A percentile compares a stretch with the other conserved stretches of the same genome.
Conservation (phyloP, 2,888 invertebrate genomes). For the Pseudococcus viburni region DNA sequence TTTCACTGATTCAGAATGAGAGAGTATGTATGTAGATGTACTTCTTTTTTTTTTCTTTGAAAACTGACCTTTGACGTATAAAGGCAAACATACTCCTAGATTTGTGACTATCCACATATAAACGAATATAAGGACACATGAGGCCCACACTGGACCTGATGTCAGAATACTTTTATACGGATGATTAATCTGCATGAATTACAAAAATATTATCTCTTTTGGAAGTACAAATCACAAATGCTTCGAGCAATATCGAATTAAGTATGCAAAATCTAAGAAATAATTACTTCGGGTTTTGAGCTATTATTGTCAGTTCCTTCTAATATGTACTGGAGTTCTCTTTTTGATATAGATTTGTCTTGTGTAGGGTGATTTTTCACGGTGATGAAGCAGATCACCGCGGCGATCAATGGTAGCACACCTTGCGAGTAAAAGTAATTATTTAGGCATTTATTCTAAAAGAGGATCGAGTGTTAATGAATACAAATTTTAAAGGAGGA, state of each 20-base stretch:
- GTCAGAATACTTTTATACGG: background rate
- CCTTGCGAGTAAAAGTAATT: background rate
- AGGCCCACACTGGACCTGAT: constrained; percentile 6
- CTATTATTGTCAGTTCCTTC: background rate
- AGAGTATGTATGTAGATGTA: no score
- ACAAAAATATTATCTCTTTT: background rate
- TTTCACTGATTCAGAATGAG: no score
- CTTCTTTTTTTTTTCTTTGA: no score
- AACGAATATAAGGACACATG: background rate
- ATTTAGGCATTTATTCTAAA: background rate
- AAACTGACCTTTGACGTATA: constrained; percentile 34
- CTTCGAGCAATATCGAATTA: no score
- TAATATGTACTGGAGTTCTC: background rate
- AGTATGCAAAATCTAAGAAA: no score
- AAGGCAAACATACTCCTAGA: background rate
- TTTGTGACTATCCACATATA: background rate
- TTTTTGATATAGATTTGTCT: constrained; percentile 2
- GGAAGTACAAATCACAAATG: no score
- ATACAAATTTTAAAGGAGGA: no score
- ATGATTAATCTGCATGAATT: background rate
- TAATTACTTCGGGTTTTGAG: background rate
- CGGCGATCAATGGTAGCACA: background rate
- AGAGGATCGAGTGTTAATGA: no score
- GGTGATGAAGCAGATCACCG: background rate
- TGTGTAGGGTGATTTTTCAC: constrained; percentile 1